Conservation (phyloP, 2,113 vertebrate species). For the Romanogobio albipinnatus region DNA sequence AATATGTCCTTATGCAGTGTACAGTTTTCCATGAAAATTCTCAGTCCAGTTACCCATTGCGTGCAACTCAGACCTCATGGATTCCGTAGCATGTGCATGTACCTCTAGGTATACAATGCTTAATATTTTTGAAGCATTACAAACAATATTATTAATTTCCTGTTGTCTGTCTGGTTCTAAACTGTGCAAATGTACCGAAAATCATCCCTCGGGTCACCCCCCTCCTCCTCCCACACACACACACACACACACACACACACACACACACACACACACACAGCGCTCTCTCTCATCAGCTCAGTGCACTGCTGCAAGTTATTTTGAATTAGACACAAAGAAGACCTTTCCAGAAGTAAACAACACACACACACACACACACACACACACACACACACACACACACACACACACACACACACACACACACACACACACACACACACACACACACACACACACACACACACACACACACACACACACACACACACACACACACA, state of each 20-base stretch:
- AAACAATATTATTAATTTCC: neutral
- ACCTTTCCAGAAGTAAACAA: constrained; percentile 24
- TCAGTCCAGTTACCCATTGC: neutral
- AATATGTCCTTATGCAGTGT: neutral
- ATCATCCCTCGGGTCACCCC: constrained; percentile 9
- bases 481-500: neutral
- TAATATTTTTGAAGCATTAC: neutral
- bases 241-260: too few relatives aligned
- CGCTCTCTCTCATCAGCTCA: constrained; percentile 9
- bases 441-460: constrained; percentile 20
- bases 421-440: neutral
- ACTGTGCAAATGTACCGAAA: neutral
- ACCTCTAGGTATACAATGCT: neutral
- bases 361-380: neutral
- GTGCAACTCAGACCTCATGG: neutral
- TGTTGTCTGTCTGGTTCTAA: neutral
- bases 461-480: too few relatives aligned
- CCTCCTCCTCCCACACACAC: too few relatives aligned
- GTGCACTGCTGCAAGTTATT: constrained; percentile 23
- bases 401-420: too few relatives aligned
- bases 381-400: neutral
- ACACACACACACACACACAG: neutral
- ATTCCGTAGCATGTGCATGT: neutral
- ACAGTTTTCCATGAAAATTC: neutral
- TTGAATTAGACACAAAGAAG: constrained; percentile 25